Percentiles rank a stretch among this genome's conserved stretches.
Conservation (phyloP, 1,140 invertebrate genomes). For the Mesaphorura yosii region DNA sequence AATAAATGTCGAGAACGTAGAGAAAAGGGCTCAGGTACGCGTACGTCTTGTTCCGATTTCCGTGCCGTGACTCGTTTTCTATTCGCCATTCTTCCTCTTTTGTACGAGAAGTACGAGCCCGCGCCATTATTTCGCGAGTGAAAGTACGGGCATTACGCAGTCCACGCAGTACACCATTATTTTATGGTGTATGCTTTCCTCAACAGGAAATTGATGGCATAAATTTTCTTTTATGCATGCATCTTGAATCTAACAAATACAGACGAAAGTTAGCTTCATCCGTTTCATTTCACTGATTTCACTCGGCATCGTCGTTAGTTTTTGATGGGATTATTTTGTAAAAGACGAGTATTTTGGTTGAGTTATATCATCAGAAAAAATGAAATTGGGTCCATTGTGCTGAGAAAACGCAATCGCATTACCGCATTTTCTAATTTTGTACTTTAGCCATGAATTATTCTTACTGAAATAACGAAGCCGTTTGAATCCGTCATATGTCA, state of each 20-base stretch:
- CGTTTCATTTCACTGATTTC: neutral
- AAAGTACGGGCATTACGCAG: neutral
- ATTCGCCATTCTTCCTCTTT: neutral
- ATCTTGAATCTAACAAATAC: neutral
- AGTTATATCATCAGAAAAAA: neutral
- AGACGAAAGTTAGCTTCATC: neutral
- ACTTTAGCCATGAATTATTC: neutral
- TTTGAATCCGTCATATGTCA: neutral
- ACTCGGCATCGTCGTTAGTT: neutral
- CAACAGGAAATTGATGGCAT: slow-evolving; percentile 12
- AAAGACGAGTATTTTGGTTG: neutral
- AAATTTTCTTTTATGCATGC: slow-evolving; percentile 3
- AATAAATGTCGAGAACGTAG: no score
- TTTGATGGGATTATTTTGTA: neutral
- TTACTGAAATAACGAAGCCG: neutral
- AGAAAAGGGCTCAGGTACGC: no score
- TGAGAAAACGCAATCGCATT: no score
- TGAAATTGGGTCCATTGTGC: no score
- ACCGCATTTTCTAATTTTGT: neutral
- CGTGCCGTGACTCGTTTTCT: neutral
- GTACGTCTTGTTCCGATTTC: neutral
- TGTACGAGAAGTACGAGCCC: neutral
- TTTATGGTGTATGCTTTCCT: neutral
- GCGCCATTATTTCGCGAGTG: neutral
- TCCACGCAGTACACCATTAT: neutral